A percentile compares a stretch with the other conserved stretches of the same genome.
phyloP scores from a whole-genome alignment of 2,888 invertebrate species.

The Sphaerophoria rueppellii region DNA sequence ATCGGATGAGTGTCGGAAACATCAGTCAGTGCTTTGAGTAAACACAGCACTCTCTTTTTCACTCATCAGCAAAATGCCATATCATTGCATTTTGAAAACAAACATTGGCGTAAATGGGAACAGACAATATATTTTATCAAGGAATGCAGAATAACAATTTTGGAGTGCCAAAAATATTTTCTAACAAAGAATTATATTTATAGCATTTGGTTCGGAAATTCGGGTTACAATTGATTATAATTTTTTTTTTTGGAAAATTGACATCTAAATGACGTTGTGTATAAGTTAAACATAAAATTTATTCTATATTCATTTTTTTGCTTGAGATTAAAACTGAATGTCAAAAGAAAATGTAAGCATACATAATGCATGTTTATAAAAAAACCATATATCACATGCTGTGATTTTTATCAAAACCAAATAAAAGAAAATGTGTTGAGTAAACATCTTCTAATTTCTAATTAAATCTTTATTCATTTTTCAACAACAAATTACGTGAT shows the following conservation, averaged over 20 bases:
- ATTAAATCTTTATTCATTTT: too few relatives aligned
- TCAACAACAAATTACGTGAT: too few relatives aligned
- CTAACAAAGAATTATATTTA: conserved; percentile 3
- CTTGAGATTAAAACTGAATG: too few relatives aligned
- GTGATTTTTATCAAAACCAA: too few relatives aligned
- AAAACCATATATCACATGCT: too few relatives aligned
- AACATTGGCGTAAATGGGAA: conserved; percentile 2
- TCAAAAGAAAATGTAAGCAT: too few relatives aligned
- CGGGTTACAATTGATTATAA: neutral
- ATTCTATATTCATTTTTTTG: too few relatives aligned
- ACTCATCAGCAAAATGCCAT: conserved; percentile 36
- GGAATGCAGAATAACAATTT: neutral
- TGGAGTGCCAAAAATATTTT: conserved; percentile 18
- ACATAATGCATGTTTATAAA: too few relatives aligned
- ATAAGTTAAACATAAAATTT: neutral
- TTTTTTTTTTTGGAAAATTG: neutral
- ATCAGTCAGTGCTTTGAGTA: conserved; percentile 37
- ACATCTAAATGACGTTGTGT: neutral
- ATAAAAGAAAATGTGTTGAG: too few relatives aligned
- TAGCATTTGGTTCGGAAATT: neutral
- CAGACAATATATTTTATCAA: conserved; percentile 17
- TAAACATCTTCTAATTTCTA: too few relatives aligned
- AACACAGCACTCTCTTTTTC: conserved; percentile 43
- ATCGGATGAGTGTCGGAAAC: conserved; percentile 28
- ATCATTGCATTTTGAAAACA: conserved; percentile 11